A percentile compares a stretch with the other conserved stretches of the same genome.
These are phyloP conservation scores for Ypsolopha sequella DNA, from an alignment of 2,888 invertebrate genomes.

Conservation along the genomic window DNA sequence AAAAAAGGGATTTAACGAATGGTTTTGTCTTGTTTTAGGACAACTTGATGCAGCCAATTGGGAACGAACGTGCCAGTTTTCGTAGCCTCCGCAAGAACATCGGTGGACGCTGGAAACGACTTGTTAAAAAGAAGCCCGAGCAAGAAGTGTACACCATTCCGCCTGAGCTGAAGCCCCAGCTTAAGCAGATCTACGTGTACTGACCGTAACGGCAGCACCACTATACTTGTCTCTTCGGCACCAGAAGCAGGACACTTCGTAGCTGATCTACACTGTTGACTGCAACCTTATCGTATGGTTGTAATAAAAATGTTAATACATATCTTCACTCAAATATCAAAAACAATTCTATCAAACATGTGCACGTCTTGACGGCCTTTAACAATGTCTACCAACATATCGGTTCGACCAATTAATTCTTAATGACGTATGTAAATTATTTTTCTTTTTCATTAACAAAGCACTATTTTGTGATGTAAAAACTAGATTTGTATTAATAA, in stretches of 20 bases:
- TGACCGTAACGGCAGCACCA: conserved; percentile 38
- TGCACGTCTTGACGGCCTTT: conserved; percentile 34
- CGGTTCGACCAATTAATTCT: conserved; percentile 62
- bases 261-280: conserved; percentile 35
- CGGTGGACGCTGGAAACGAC: conserved; percentile 87
- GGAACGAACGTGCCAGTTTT: conserved; percentile 81
- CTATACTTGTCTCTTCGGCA: conserved; percentile 16
- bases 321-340: conserved; percentile 61
- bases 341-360: conserved; percentile 29
- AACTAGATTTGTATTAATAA: conserved; percentile 67
- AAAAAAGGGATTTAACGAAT: neutral
- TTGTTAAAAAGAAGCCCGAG: conserved; percentile 87
- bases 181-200: conserved; percentile 91
- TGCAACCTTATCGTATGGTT: conserved; percentile 38
- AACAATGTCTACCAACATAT: conserved; percentile 49
- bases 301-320: conserved; percentile 44
- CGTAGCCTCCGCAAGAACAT: conserved; percentile 88
- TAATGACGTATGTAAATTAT: conserved; percentile 46
- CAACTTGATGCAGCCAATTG: conserved; percentile 79
- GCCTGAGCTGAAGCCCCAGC: conserved; percentile 87
- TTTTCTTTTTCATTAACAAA: conserved; percentile 36
- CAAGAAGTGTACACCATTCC: conserved; percentile 88
- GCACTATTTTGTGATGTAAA: conserved; percentile 64
- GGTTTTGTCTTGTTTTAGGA: conserved; percentile 74
- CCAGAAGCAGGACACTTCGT: conserved; percentile 55